These are phyloP conservation scores for Cosmia trapezina DNA, from an alignment of 2,888 invertebrate genomes.

Conservation along the genomic window DNA sequence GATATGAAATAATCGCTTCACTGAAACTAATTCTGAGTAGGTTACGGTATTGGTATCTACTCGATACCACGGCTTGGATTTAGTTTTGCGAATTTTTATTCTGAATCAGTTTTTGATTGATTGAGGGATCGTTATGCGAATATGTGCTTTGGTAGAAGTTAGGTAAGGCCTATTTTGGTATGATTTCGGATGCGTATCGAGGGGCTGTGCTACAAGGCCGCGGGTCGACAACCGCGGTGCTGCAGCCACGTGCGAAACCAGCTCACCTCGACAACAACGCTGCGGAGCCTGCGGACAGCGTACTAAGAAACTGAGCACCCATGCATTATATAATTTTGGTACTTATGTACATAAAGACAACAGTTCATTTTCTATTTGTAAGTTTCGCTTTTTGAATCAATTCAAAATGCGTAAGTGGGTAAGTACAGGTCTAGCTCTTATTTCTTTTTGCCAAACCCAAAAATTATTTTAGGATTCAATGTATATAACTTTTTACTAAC, in stretches of 20 bases:
- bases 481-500: too few relatives aligned
- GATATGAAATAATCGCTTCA: conserved; percentile 6
- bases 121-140: conserved; percentile 48
- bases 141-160: conserved; percentile 59
- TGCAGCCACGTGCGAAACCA: conserved; percentile 85
- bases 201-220: conserved; percentile 84
- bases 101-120: conserved; percentile 62
- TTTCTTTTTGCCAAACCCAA: too few relatives aligned
- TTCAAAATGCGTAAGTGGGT: neutral
- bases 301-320: conserved; percentile 32
- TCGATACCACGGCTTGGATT: conserved; percentile 58
- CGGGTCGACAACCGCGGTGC: conserved; percentile 85
- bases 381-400: conserved; percentile 4
- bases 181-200: conserved; percentile 63
- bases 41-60: neutral
- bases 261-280: conserved; percentile 80
- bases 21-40: conserved; percentile 44
- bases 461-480: too few relatives aligned
- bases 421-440: too few relatives aligned
- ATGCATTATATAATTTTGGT: conserved; percentile 43
- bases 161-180: conserved; percentile 69
- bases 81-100: conserved; percentile 65
- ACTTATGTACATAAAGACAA: neutral
- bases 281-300: conserved; percentile 41
- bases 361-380: conserved; percentile 18